Evolutionary conservation across 2,888 invertebrate genomes (phyloP).

Genomic region (Sycophila texana): DNA sequence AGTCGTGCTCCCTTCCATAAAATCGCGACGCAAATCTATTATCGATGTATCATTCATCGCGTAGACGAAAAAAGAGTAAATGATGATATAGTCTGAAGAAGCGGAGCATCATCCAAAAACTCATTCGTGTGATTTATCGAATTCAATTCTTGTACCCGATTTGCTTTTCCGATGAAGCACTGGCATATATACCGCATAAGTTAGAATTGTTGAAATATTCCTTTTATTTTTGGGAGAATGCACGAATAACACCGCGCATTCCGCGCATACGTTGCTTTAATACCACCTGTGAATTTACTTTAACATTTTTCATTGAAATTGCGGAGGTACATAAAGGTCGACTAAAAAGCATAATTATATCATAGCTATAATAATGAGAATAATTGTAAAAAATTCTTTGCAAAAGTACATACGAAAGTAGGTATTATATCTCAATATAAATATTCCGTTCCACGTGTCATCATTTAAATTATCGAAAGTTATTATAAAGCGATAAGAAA

Average conservation of each 20-base stretch:
- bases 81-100: slow-evolving; percentile 19
- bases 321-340: too few species aligned
- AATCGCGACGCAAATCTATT: slow-evolving; percentile 43
- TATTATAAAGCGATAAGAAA: too few species aligned
- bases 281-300: too few species aligned
- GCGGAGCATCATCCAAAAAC: slow-evolving; percentile 21
- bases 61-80: not conserved
- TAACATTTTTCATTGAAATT: too few species aligned
- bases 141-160: slow-evolving; percentile 24
- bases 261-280: too few species aligned
- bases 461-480: too few species aligned
- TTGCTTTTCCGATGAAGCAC: slow-evolving; percentile 10
- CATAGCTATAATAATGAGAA: not conserved
- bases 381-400: not conserved
- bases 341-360: not conserved
- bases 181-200: not conserved
- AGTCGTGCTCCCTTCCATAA: slow-evolving; percentile 23
- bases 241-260: not conserved
- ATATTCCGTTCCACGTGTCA: too few species aligned
- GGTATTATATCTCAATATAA: too few species aligned
- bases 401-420: too few species aligned
- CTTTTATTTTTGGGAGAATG: not conserved
- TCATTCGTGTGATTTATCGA: slow-evolving; percentile 41
- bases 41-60: slow-evolving; percentile 37
- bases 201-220: slow-evolving; percentile 30